Evolutionary conservation across 1,140 invertebrate genomes (phyloP).

Genomic region (Drepana arcuata): DNA sequence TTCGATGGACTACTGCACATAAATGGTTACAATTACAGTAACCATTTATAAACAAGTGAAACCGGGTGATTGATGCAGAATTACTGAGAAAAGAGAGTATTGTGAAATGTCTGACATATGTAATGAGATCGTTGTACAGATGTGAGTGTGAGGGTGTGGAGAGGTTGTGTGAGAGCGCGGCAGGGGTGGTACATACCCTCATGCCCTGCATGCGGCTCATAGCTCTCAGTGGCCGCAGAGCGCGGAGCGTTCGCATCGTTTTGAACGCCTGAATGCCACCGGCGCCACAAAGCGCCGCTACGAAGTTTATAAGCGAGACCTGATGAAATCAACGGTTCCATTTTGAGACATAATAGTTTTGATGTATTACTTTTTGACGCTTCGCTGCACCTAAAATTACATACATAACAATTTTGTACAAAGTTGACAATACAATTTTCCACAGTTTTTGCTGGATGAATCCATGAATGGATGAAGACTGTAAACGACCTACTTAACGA

Average conservation of each 20-base stretch:
- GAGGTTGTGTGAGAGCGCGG: conserved; percentile 19
- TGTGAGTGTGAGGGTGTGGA: conserved; percentile 31
- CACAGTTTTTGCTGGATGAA: no score
- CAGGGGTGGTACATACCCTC: conserved; percentile 85
- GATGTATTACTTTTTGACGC: no score
- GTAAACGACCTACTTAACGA: no score
- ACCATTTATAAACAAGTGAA: conserved; percentile 27
- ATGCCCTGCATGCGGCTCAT: conserved; percentile 98
- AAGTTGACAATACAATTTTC: no score
- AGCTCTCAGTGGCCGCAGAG: conserved; percentile 93
- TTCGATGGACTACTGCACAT: conserved; percentile 38
- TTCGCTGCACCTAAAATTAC: conserved; percentile 9
- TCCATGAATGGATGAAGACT: no score
- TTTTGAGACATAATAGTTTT: conserved; percentile 21
- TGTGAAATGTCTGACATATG: conserved; percentile 2
- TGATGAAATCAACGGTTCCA: conserved; percentile 72
- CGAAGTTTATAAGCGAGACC: conserved; percentile 97
- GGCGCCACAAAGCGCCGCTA: conserved; percentile 92
- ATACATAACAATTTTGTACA: no score
- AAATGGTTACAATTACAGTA: no score
- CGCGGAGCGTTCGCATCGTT: conserved; percentile 96
- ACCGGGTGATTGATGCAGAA: conserved; percentile 34
- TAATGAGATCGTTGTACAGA: conserved; percentile 19
- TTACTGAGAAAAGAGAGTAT: conserved; percentile 14
- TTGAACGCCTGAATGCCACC: conserved; percentile 98